These are phyloP conservation scores for Naja naja DNA, from an alignment of 2,113 vertebrate genomes.

Conservation along the genomic window DNA sequence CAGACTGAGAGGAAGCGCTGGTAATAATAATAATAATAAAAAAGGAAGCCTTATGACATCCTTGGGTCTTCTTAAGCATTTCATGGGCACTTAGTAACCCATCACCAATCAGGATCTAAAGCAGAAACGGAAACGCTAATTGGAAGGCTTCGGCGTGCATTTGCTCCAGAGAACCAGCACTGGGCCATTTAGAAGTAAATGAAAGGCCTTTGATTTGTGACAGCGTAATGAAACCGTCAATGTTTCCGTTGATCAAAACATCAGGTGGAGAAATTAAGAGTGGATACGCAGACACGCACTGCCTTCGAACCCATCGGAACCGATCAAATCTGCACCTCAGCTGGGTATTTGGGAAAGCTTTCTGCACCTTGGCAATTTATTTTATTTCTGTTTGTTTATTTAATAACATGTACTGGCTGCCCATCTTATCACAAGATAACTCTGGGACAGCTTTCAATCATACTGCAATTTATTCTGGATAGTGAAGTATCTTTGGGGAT, in stretches of 20 bases:
- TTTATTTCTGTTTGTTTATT: neutral
- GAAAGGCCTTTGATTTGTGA: neutral
- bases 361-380: neutral
- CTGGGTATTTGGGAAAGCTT: neutral
- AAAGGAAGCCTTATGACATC: conserved; percentile 47
- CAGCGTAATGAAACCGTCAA: neutral
- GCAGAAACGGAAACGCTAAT: neutral
- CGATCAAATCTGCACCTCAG: too few species aligned
- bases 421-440: neutral
- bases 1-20: conserved; percentile 34
- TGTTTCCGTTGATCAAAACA: neutral
- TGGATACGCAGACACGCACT: neutral
- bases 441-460: neutral
- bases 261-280: neutral
- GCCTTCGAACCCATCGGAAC: too few species aligned
- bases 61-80: conserved; percentile 41
- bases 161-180: neutral
- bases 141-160: conserved; percentile 7
- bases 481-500: too few species aligned
- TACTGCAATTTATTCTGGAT: neutral
- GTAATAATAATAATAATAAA: conserved; percentile 1
- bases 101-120: conserved; percentile 46
- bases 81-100: conserved; percentile 47
- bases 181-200: neutral
- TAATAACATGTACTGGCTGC: neutral